Evolutionary conservation across 1,140 invertebrate genomes (phyloP).

Genomic region (Pogonus chalceus): DNA sequence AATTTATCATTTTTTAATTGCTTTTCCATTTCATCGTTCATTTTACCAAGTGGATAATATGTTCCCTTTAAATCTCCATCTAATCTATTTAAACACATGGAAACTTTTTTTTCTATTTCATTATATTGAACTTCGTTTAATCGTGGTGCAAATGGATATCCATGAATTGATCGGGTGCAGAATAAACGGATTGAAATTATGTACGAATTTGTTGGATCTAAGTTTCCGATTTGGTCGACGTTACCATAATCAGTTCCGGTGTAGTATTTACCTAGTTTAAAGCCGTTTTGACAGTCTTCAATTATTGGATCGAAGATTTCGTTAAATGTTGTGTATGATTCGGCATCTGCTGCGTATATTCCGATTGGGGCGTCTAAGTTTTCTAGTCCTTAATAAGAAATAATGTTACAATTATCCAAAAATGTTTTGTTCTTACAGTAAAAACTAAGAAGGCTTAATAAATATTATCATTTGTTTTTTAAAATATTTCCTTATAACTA

Average conservation of each 20-base stretch:
- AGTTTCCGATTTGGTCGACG: slow-evolving; percentile 74
- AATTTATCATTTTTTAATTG: slow-evolving; percentile 95
- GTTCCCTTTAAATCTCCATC: slow-evolving; percentile 82
- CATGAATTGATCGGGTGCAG: slow-evolving; percentile 83
- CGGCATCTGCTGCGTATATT: slow-evolving; percentile 92
- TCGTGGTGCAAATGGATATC: slow-evolving; percentile 95
- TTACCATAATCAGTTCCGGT: slow-evolving; percentile 90
- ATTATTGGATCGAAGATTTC: slow-evolving; percentile 94
- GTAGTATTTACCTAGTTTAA: slow-evolving; percentile 87
- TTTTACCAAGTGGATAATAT: slow-evolving; percentile 89
- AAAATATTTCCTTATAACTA: too few relatives aligned
- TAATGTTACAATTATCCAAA: slow-evolving; percentile 2
- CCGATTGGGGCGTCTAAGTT: slow-evolving; percentile 86
- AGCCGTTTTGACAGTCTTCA: slow-evolving; percentile 90
- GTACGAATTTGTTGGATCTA: slow-evolving; percentile 81
- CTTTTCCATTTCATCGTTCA: slow-evolving; percentile 89
- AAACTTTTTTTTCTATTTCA: slow-evolving; percentile 87
- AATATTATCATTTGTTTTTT: too few relatives aligned
- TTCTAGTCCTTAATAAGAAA: slow-evolving; percentile 56
- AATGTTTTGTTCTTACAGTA: too few relatives aligned
- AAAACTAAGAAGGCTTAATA: too few relatives aligned
- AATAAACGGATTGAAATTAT: slow-evolving; percentile 94
- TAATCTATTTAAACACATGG: slow-evolving; percentile 65
- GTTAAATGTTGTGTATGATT: slow-evolving; percentile 81
- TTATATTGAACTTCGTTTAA: slow-evolving; percentile 89